Conservation (phyloP, 2,888 invertebrate species). For the Nymphalis c-album region DNA sequence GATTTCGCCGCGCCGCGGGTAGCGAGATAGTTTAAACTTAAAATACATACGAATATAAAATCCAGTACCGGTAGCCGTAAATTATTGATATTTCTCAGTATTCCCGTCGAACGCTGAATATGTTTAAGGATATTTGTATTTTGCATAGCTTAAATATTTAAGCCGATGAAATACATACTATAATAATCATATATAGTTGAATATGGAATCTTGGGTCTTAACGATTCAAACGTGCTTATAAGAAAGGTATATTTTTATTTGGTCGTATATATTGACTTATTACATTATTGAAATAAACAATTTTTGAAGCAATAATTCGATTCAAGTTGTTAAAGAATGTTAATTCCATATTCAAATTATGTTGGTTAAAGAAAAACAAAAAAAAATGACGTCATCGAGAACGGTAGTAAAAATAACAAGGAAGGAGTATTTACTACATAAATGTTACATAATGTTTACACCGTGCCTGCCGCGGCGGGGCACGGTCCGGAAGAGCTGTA, state of each 20-base stretch:
- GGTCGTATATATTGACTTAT: too few species aligned
- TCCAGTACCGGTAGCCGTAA: constrained; percentile 58
- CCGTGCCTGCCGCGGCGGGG: constrained; percentile 54
- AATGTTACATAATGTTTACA: constrained; percentile 30
- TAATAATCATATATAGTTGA: too few species aligned
- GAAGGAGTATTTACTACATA: constrained; percentile 13
- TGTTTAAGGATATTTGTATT: constrained; percentile 6
- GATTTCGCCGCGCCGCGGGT: constrained; percentile 69
- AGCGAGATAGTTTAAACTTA: constrained; percentile 33
- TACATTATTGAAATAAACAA: too few species aligned
- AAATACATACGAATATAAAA: constrained; percentile 45
- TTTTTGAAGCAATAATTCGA: too few species aligned
- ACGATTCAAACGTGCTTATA: too few species aligned
- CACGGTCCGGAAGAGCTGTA: constrained; percentile 61
- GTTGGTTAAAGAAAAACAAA: background rate
- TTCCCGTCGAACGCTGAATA: constrained; percentile 9
- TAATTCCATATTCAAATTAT: too few species aligned
- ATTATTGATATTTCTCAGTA: constrained; percentile 30
- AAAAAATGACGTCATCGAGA: constrained; percentile 12
- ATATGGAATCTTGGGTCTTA: too few species aligned
- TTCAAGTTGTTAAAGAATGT: too few species aligned
- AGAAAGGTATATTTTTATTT: too few species aligned
- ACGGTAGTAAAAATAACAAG: constrained; percentile 24
- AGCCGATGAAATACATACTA: background rate
- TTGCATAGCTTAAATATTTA: background rate